Evolutionary conservation across 2,797 vertebrate species (phyloP).

Genomic region (Lophotriccus pileatus): DNA sequence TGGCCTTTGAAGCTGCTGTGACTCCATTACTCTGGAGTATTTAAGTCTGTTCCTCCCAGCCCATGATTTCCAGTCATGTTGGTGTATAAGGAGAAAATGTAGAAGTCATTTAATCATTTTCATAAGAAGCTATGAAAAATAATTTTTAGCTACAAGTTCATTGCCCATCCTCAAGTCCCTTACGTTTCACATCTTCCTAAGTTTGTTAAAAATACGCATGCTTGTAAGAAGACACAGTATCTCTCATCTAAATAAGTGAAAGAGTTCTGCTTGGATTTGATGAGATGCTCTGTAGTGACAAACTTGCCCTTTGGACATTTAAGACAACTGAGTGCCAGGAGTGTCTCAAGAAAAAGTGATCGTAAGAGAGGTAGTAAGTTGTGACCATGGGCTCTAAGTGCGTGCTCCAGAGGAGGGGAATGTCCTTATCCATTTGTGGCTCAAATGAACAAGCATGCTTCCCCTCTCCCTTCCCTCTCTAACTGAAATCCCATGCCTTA

Average conservation of each 20-base stretch:
- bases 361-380: neutral
- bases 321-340: neutral
- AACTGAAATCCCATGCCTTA: fast-evolving
- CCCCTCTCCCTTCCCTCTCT: neutral
- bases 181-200: neutral
- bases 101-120: neutral
- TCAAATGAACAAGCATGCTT: neutral
- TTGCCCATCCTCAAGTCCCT: neutral
- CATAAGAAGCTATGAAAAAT: neutral
- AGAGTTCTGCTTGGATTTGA: neutral
- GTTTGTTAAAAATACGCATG: neutral
- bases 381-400: neutral
- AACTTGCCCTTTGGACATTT: neutral
- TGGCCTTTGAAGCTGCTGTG: neutral
- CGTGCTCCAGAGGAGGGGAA: neutral
- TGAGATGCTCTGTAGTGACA: neutral
- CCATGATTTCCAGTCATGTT: neutral
- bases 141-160: neutral
- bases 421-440: neutral
- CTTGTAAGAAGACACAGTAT: neutral
- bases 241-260: neutral
- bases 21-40: neutral
- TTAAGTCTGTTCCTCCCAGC: neutral
- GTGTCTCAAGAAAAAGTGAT: neutral
- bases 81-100: neutral